Conservation (phyloP, 2,888 invertebrate species). For the Dioctria rufipes region DNA sequence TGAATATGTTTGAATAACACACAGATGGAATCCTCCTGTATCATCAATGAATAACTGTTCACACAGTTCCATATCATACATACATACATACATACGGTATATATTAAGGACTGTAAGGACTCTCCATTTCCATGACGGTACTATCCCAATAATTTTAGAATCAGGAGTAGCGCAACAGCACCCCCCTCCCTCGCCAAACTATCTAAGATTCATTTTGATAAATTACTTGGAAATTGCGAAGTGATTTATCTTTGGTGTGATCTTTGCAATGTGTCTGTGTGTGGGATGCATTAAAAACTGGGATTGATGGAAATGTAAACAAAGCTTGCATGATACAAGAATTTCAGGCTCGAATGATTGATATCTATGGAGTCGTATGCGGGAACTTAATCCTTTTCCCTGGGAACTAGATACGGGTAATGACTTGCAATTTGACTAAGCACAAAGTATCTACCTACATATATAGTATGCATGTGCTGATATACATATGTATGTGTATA, state of each 20-base stretch:
- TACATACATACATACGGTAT: background rate
- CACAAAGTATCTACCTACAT: background rate
- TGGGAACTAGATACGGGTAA: background rate
- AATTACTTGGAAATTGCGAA: constrained; percentile 39
- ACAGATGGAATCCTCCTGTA: background rate
- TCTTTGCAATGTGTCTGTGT: constrained; percentile 18
- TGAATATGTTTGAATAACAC: constrained; percentile 9
- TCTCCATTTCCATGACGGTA: background rate
- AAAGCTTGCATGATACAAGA: constrained; percentile 12
- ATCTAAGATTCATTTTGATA: constrained; percentile 15
- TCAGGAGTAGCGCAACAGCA: background rate
- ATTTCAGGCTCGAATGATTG: constrained; percentile 4
- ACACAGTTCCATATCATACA: background rate
- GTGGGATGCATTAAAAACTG: constrained; percentile 27
- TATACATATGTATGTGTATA: no score
- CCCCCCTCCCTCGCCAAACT: no score
- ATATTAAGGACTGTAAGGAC: background rate
- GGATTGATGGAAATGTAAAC: constrained; percentile 39
- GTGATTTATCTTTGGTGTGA: constrained; percentile 47
- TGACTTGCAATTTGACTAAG: constrained; percentile 10
- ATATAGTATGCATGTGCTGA: background rate
- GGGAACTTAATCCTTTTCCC: background rate
- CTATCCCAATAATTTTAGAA: background rate
- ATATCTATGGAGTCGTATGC: background rate
- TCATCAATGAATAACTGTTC: background rate